These are phyloP conservation scores for Dipodomys merriami DNA, from an alignment of 2,113 vertebrate genomes.

Conservation along the genomic window DNA sequence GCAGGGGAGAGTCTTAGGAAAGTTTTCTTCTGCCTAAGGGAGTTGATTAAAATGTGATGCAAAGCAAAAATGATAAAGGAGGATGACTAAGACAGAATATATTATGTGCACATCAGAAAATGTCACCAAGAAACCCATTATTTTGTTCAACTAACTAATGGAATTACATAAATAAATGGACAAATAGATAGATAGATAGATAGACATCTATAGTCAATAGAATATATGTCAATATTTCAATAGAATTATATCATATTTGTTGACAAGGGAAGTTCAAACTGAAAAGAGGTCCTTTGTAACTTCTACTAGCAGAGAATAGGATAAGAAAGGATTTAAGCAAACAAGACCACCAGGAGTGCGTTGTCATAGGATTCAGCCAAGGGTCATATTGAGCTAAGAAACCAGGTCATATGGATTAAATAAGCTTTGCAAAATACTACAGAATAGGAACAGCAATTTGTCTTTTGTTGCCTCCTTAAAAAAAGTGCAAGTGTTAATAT, in stretches of 20 bases:
- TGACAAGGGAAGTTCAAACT: background rate
- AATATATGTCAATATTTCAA: too few relatives aligned
- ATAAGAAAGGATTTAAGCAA: background rate
- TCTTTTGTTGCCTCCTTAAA: background rate
- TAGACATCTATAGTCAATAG: too few relatives aligned
- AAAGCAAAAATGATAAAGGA: background rate
- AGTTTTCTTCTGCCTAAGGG: background rate
- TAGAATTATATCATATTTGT: background rate
- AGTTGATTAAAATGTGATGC: background rate
- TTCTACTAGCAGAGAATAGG: background rate
- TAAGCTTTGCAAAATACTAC: background rate
- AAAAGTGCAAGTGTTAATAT: background rate
- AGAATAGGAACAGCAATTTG: background rate
- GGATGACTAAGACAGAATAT: background rate
- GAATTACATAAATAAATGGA: too few relatives aligned
- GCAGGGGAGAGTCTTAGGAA: background rate
- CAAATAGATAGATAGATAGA: too few relatives aligned
- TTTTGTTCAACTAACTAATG: too few relatives aligned
- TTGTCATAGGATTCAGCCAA: background rate
- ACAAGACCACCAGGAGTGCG: background rate
- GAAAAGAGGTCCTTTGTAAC: background rate
- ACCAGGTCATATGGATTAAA: background rate
- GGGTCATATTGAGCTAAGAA: background rate
- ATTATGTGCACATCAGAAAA: background rate
- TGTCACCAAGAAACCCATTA: background rate